Conservation (phyloP, 1,140 invertebrate species). For the Meteorus sp. region DNA sequence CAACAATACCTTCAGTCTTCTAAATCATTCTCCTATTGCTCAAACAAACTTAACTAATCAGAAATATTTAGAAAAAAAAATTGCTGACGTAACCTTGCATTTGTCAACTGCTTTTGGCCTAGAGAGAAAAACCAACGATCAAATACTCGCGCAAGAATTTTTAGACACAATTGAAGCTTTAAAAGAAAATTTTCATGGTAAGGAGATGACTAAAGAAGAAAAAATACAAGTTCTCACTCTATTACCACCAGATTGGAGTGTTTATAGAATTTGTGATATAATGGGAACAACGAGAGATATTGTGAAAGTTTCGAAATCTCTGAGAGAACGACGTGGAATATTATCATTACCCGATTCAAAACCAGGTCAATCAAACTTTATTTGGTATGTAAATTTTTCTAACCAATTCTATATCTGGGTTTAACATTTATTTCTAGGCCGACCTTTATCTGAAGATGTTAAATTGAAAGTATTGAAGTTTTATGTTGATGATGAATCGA, state of each 20-base stretch:
- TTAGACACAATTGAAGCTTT: not conserved
- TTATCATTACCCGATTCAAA: not conserved
- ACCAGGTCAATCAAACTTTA: not conserved
- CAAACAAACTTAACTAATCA: not conserved
- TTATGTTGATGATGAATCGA: slow-evolving; percentile 20
- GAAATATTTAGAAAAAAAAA: not conserved
- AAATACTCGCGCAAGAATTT: not conserved
- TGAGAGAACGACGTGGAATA: slow-evolving; percentile 1
- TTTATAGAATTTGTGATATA: slow-evolving; percentile 1
- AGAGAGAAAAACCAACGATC: not conserved
- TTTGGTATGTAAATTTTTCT: no score
- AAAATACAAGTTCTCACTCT: slow-evolving; percentile 19
- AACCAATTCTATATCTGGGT: no score
- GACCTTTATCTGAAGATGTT: not conserved
- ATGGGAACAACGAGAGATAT: slow-evolving; percentile 9
- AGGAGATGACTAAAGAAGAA: not conserved
- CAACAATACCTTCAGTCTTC: no score
- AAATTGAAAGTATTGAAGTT: slow-evolving; percentile 6
- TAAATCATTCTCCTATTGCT: not conserved
- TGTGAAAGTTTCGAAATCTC: not conserved
- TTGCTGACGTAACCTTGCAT: not conserved
- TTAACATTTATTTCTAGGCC: no score
- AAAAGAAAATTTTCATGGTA: slow-evolving; percentile 1
- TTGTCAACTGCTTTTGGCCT: not conserved
- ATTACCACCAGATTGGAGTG: slow-evolving; percentile 13